Evolutionary conservation across 2,888 invertebrate species (phyloP).

Genomic region (Syrista parreyssii): DNA sequence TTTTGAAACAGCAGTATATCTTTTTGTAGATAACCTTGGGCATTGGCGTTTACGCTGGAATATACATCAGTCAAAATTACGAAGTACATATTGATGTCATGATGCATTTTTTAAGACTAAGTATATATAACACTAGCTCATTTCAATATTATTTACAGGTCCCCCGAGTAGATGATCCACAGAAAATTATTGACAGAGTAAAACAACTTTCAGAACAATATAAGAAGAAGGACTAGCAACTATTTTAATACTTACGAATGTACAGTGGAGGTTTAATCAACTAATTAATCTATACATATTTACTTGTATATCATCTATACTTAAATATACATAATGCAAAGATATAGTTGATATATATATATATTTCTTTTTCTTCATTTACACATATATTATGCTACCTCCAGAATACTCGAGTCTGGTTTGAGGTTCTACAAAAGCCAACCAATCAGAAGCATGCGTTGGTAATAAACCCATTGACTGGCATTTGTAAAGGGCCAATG

Average conservation of each 20-base stretch:
- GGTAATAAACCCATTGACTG: slow-evolving; percentile 97
- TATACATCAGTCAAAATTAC: slow-evolving; percentile 82
- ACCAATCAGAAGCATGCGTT: slow-evolving; percentile 97
- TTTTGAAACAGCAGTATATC: slow-evolving; percentile 20
- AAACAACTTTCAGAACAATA: slow-evolving; percentile 79
- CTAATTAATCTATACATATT: slow-evolving; percentile 11
- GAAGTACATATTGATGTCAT: slow-evolving; percentile 67
- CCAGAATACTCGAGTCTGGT: slow-evolving; percentile 86
- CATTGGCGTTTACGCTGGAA: slow-evolving; percentile 78
- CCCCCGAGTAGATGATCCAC: slow-evolving; percentile 87
- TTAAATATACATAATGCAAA: slow-evolving; percentile 9
- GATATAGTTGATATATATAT: slow-evolving; percentile 17
- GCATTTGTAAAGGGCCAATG: slow-evolving; percentile 94
- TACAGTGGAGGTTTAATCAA: slow-evolving; percentile 12
- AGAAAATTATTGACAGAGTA: slow-evolving; percentile 76
- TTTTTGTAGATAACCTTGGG: slow-evolving; percentile 75
- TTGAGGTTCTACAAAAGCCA: slow-evolving; percentile 95
- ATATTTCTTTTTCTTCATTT: slow-evolving; percentile 25
- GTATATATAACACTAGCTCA: background rate
- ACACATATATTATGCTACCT: slow-evolving; percentile 73
- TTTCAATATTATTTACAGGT: slow-evolving; percentile 69
- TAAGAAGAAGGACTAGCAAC: slow-evolving; percentile 62
- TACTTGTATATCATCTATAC: slow-evolving; percentile 12
- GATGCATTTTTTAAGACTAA: background rate
- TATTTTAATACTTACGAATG: slow-evolving; percentile 12